Evolutionary conservation across 2,888 invertebrate genomes (phyloP), one percentile per base, ranked within the genome.

Genomic region (Drosophila niveifrons): DNA sequence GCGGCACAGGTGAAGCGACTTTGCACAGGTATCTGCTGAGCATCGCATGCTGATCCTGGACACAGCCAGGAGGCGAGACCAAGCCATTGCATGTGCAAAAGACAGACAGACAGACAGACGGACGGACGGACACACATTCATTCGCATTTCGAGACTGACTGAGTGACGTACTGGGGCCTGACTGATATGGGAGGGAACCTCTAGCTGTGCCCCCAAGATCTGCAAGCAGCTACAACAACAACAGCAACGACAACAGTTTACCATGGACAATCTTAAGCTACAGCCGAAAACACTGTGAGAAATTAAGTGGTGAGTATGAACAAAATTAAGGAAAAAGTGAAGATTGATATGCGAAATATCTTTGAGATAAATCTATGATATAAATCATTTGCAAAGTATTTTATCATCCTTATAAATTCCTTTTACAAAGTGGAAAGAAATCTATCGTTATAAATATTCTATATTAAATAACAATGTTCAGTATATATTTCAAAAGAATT

Each of bases 1-100:
- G n/a, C n/a, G n/a, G n/a, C 63, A 57, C 63, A 59, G 58, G 55
- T 70, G 66, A 17, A 58, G 58, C 53, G 58, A 31, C 36, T n/a
- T n/a, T 1, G 36, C 36, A 61, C 46, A 41, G 58, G 56, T 70
- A 80, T 78, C 67, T 65, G 62, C 34, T 68, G 61, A 44, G 68
- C 80, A 89, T 90, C 85, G 89, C 90, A 90, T 91, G 91, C 90
- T 86, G 89, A 89, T 90, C 85, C 84, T 78, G 78, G 55, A 52
- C 46, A 50, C 76, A 63, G 50, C 47, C 64, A 76, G 81, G 73
- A 73, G 87, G 84, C 81, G 81, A 87, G 78, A 36, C 82, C 65
- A 28, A 50, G 44, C 47, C 76, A 61, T 82, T 86, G 88, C 86
- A 78, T 85, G 86, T 83, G 75, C 78, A 70, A 41, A 70, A 18